These are phyloP conservation scores for Cydia fagiglandana DNA, from an alignment of 1,140 invertebrate genomes.

Conservation along the genomic window DNA sequence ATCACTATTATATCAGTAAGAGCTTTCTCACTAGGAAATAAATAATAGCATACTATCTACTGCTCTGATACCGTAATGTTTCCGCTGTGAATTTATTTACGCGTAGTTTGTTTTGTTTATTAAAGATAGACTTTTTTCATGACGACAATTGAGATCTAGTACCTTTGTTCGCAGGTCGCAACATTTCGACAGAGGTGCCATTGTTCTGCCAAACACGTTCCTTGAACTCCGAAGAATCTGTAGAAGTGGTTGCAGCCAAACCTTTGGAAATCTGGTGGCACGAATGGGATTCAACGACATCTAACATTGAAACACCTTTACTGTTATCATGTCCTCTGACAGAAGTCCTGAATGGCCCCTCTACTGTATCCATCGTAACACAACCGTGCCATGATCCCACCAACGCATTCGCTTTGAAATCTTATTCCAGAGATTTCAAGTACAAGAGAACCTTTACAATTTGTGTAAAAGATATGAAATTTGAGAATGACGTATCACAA, in stretches of 20 bases:
- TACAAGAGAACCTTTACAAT: conserved; percentile 80
- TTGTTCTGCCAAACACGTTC: conserved; percentile 72
- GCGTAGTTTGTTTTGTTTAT: conserved; percentile 16
- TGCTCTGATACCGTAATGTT: conserved; percentile 3
- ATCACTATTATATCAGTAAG: conserved; percentile 53
- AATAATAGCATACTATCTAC: conserved; percentile 19
- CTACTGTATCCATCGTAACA: conserved; percentile 68
- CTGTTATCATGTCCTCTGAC: conserved; percentile 72
- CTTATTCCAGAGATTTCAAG: conserved; percentile 39
- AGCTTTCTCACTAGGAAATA: conserved; percentile 28
- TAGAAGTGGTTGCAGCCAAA: conserved; percentile 73
- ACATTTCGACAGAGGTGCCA: conserved; percentile 52
- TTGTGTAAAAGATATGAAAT: conserved; percentile 86
- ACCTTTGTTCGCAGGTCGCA: conserved; percentile 60
- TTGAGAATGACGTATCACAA: conserved; percentile 81
- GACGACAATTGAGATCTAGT: neutral
- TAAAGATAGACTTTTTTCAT: conserved; percentile 32
- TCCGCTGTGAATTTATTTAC: conserved; percentile 16
- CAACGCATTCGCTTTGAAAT: conserved; percentile 61
- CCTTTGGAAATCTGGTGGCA: conserved; percentile 75
- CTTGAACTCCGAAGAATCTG: conserved; percentile 49
- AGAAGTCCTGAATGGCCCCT: conserved; percentile 50
- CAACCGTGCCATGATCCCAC: conserved; percentile 68
- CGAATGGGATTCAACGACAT: conserved; percentile 64
- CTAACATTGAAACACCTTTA: conserved; percentile 64